phyloP scores from a whole-genome alignment of 2,888 invertebrate species.

The Gnatocerus cornutus region DNA sequence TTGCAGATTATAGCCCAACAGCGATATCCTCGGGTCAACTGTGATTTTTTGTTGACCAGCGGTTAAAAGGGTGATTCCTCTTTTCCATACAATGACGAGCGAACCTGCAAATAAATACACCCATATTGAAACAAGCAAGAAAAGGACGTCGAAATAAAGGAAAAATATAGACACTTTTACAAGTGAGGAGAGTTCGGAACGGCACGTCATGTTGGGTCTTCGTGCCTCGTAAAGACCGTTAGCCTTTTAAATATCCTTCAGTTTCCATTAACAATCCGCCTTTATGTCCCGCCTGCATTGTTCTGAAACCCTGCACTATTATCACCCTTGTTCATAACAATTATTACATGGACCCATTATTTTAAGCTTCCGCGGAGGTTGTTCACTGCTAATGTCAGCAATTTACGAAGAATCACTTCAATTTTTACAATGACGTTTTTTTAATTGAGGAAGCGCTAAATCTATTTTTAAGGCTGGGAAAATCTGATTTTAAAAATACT shows the following conservation, averaged over 20 bases:
- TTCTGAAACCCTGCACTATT: slow-evolving; percentile 47
- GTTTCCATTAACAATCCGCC: slow-evolving; percentile 53
- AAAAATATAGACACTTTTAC: background rate
- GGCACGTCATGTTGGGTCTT: slow-evolving; percentile 33
- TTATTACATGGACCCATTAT: slow-evolving; percentile 40
- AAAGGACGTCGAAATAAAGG: no score
- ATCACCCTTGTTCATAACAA: slow-evolving; percentile 44
- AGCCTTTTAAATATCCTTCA: slow-evolving; percentile 53
- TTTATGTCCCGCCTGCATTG: slow-evolving; percentile 52
- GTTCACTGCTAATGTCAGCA: slow-evolving; percentile 1
- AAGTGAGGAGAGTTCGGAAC: slow-evolving; percentile 24
- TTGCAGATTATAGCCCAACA: slow-evolving; percentile 73
- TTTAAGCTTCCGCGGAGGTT: slow-evolving; percentile 24
- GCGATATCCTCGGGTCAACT: slow-evolving; percentile 71
- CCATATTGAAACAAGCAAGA: background rate
- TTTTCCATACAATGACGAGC: slow-evolving; percentile 74
- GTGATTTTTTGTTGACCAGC: slow-evolving; percentile 74
- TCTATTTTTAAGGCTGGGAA: no score
- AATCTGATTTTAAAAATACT: no score
- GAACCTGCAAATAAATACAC: slow-evolving; percentile 68
- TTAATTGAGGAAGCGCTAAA: no score
- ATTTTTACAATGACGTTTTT: no score
- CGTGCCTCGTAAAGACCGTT: slow-evolving; percentile 42
- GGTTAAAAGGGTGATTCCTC: slow-evolving; percentile 72
- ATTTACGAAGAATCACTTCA: slow-evolving; percentile 4